Base-by-base conservation (phyloP, 92 coral and sea anemone species). In the Desmophyllum pertusum region DNA sequence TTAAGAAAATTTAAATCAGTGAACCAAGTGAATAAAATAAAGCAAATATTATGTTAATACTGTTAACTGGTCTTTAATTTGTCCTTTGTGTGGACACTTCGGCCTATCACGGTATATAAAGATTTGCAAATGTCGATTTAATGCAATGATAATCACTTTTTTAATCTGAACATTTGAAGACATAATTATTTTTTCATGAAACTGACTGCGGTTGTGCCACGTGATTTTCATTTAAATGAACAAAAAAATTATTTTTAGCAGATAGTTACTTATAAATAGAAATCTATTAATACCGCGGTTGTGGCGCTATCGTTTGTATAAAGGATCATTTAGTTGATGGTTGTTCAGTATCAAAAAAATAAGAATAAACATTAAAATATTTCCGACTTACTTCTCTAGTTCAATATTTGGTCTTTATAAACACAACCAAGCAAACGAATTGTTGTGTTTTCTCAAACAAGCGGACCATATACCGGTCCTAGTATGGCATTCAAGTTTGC, bases 231-330 rank as follows among this genome's bases (percentile, higher is more conserved):
- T 48, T 50, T 66, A 15, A 23, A 76, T 17, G 8, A 5, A 31
- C 50, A 29, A 6, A 64, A n/a, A 17, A 48, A 21, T 21, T 80
- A 80, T 80, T 68, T 80, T 80, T 80, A 80, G 72, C 17, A 33
- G 27, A 1, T 43, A 30, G 43, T 46, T 63, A 36, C 83, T 64
- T 7, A 30, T n/a, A 78, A 78, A 63, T 78, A 78, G 76, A 67
- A 50, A 37, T 68, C 51, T 50, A 68, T 68, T 80, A 39, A 64
- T 6, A 18, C 66, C 33, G 25, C 27, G n/a, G n/a, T n/a, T 23
- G 38, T 55, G 5, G 41, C 70, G 48, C 40, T 65, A 5, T 63
- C 46, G 10, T 42, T 64, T 38, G 21, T 27, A 39, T 76, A 46
- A 59, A 23, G 6, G 27, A 27, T 42, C 39, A 17, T 36, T 53